These are phyloP conservation scores for Carabus problematicus DNA, from an alignment of 2,888 invertebrate species.

Conservation along the genomic window DNA sequence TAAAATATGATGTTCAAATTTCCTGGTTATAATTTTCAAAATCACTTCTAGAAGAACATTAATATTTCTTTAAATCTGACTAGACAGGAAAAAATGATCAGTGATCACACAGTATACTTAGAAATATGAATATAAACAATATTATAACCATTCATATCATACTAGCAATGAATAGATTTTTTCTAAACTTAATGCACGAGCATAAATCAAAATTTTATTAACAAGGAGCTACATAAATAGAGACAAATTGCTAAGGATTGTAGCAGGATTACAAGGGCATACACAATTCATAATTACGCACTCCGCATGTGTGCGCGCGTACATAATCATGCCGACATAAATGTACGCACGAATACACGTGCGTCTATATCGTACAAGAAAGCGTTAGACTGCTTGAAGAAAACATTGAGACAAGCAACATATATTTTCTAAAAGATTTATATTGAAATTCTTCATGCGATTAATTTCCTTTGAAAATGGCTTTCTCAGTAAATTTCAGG, in stretches of 20 bases:
- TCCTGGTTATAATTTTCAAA: too few species aligned
- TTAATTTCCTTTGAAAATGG: slow-evolving; percentile 8
- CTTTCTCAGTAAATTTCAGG: neutral
- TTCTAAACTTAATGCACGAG: neutral
- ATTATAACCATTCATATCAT: too few species aligned
- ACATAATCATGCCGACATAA: slow-evolving; percentile 1
- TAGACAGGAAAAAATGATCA: too few species aligned
- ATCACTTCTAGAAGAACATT: too few species aligned
- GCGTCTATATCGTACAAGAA: too few species aligned
- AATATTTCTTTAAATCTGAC: too few species aligned
- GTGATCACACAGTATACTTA: too few species aligned
- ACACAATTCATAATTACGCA: slow-evolving; percentile 29
- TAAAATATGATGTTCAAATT: too few species aligned
- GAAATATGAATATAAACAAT: too few species aligned
- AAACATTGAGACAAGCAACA: neutral
- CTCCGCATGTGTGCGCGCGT: slow-evolving; percentile 2
- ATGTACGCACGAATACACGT: neutral
- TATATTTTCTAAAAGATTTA: slow-evolving; percentile 31
- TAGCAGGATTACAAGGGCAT: slow-evolving; percentile 21
- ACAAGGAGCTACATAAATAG: slow-evolving; percentile 1
- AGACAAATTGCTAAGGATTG: slow-evolving; percentile 26
- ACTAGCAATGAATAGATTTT: neutral
- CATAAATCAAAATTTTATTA: slow-evolving; percentile 4
- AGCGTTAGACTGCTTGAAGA: slow-evolving; percentile 9
- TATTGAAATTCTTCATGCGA: slow-evolving; percentile 33